Conservation (phyloP, 2,797 vertebrate species). For the Pterois miles region DNA sequence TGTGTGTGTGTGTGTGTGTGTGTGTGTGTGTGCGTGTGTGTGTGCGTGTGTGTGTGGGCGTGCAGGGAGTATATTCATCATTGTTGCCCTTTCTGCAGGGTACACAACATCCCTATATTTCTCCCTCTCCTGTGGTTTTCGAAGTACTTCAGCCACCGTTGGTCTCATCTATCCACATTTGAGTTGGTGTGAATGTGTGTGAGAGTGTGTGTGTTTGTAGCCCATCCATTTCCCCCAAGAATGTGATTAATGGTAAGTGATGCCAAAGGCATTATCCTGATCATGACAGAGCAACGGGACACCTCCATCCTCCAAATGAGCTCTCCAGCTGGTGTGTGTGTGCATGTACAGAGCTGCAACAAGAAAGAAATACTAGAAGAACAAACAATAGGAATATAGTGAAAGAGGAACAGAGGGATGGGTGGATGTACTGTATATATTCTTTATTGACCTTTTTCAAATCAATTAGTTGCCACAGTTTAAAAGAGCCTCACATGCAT, state of each 20-base stretch:
- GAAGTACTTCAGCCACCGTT: conserved; percentile 9
- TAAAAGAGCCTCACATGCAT: background rate
- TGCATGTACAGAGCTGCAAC: no score
- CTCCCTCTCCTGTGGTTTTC: conserved; percentile 11
- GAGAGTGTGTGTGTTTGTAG: conserved; percentile 28
- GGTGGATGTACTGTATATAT: background rate
- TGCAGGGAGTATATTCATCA: conserved; percentile 21
- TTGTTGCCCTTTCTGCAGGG: conserved; percentile 31
- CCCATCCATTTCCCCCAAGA: conserved; percentile 47
- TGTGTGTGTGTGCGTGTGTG: background rate
- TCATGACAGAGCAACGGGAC: conserved; percentile 62
- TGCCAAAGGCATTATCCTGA: conserved; percentile 63
- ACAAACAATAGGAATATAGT: background rate
- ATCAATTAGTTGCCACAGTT: background rate
- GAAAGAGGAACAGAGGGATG: background rate
- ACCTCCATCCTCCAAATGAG: conserved; percentile 59
- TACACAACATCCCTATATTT: conserved; percentile 1
- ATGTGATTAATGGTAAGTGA: conserved; percentile 65
- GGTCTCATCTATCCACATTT: conserved; percentile 46
- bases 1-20: background rate
- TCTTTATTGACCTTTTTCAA: background rate
- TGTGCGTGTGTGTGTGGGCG: no score
- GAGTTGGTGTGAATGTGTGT: background rate
- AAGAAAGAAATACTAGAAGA: background rate
- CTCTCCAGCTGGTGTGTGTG: conserved; percentile 11